Percentiles rank a stretch among this genome's conserved stretches.
These are phyloP conservation scores for Salvelinus fontinalis DNA, from an alignment of 2,113 vertebrate genomes.

Conservation along the genomic window DNA sequence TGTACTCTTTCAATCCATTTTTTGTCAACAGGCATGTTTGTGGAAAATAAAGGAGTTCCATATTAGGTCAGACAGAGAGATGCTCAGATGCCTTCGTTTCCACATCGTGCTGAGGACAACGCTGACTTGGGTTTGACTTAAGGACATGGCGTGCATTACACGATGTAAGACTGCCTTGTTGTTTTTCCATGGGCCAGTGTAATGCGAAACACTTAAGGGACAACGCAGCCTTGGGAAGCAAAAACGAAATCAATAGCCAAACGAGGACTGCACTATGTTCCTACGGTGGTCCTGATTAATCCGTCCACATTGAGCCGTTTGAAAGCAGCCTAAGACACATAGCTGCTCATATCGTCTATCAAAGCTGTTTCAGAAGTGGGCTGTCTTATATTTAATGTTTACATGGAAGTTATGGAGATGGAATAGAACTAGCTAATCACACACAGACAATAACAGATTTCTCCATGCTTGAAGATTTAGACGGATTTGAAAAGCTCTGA, in stretches of 20 bases:
- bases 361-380: slow-evolving; percentile 65
- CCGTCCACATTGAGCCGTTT: slow-evolving; percentile 43
- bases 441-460: slow-evolving; percentile 64
- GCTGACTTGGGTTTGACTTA: slow-evolving; percentile 10
- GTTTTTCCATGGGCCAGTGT: slow-evolving; percentile 19
- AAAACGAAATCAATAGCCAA: slow-evolving; percentile 29
- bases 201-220: slow-evolving; percentile 21
- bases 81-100: background rate
- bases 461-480: slow-evolving; percentile 35
- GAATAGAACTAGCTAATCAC: slow-evolving; percentile 62
- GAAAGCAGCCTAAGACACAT: slow-evolving; percentile 20
- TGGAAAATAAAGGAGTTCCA: background rate
- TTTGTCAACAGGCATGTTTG: background rate
- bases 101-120: slow-evolving; percentile 2
- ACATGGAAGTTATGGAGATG: slow-evolving; percentile 57
- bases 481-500: slow-evolving; percentile 38
- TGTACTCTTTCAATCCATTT: background rate
- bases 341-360: slow-evolving; percentile 67
- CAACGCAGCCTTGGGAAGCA: background rate
- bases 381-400: slow-evolving; percentile 55
- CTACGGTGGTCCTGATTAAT: slow-evolving; percentile 50
- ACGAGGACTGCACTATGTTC: slow-evolving; percentile 30
- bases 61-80: background rate
- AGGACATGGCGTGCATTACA: background rate
- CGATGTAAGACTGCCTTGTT: slow-evolving; percentile 12